Evolutionary conservation across 1,140 invertebrate genomes (phyloP).

Genomic region (Heliconius hermathena): DNA sequence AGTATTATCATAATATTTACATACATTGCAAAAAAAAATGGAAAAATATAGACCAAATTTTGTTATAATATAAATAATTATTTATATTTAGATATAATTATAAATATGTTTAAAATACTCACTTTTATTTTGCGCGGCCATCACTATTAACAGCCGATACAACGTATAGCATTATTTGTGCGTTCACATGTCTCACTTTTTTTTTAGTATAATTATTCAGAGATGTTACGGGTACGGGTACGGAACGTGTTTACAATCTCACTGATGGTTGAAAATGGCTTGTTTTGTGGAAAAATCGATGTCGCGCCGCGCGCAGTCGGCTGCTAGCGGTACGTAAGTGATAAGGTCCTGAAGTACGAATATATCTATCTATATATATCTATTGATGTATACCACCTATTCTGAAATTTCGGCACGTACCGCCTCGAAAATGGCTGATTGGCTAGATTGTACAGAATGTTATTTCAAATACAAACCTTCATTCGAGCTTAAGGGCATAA

Average conservation of each 20-base stretch:
- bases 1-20: constrained; percentile 49
- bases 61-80: constrained; percentile 19
- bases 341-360: constrained; percentile 56
- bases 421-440: constrained; percentile 47
- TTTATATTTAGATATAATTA: constrained; percentile 19
- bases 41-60: not conserved
- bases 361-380: constrained; percentile 32
- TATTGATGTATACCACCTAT: constrained; percentile 29
- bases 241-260: constrained; percentile 72
- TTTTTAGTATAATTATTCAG: constrained; percentile 39
- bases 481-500: constrained; percentile 3
- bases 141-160: constrained; percentile 50
- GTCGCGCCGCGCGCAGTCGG: constrained; percentile 71
- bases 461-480: constrained; percentile 35
- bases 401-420: constrained; percentile 53
- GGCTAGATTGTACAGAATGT: constrained; percentile 42
- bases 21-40: constrained; percentile 41
- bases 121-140: constrained; percentile 78
- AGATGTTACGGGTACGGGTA: constrained; percentile 38
- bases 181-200: constrained; percentile 58
- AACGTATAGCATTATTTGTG: constrained; percentile 64
- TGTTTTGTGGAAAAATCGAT: constrained; percentile 79
- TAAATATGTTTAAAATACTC: constrained; percentile 35
- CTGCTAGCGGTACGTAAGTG: constrained; percentile 61
- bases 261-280: constrained; percentile 71